Percentiles rank a stretch among this genome's conserved stretches.
These are phyloP conservation scores for Lepidochrysops patricia DNA, from an alignment of 2,888 invertebrate species.

Conservation along the genomic window DNA sequence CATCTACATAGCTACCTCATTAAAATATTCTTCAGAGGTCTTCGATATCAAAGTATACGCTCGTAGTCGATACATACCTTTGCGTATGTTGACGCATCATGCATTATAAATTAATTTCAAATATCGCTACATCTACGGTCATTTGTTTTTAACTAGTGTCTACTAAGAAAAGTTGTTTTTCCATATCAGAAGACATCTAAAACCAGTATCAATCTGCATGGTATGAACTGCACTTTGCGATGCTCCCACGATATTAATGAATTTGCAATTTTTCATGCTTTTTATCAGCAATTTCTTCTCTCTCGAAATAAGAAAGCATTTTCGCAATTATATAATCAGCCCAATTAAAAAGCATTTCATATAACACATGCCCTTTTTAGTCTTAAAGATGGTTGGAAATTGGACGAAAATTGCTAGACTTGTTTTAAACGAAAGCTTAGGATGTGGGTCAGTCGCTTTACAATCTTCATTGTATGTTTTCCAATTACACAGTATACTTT, in stretches of 20 bases:
- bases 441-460: neutral
- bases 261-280: conserved; percentile 8
- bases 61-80: no score
- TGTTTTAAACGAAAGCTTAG: neutral
- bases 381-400: neutral
- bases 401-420: neutral
- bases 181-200: neutral
- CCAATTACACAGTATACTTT: no score
- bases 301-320: neutral
- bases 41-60: neutral
- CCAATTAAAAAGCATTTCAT: neutral
- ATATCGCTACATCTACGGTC: neutral
- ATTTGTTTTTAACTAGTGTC: neutral
- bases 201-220: neutral
- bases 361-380: neutral
- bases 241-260: neutral
- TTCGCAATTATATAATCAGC: neutral
- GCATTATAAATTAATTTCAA: neutral
- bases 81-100: neutral
- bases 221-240: neutral
- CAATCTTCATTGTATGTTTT: no score
- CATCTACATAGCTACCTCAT: neutral
- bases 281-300: neutral
- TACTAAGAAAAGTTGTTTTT: neutral
- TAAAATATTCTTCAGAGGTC: neutral